These are phyloP conservation scores for Potorous gilbertii DNA, from an alignment of 2,797 vertebrate species.

Conservation along the genomic window DNA sequence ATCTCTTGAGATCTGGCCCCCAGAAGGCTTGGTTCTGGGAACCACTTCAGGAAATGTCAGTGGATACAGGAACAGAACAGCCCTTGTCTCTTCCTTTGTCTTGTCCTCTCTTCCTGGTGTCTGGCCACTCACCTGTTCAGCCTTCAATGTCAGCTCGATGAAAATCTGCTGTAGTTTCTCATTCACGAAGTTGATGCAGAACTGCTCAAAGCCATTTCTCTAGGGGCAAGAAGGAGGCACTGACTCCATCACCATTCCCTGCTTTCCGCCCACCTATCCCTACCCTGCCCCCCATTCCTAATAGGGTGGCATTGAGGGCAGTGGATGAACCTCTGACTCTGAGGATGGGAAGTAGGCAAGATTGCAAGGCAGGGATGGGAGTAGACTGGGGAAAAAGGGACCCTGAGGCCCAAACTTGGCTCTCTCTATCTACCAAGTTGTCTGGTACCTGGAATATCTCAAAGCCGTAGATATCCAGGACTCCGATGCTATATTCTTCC, in stretches of 20 bases:
- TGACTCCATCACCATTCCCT: neutral
- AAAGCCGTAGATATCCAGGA: slow-evolving; percentile 98
- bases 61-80: neutral
- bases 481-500: slow-evolving; percentile 95
- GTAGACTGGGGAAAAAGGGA: neutral
- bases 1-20: neutral
- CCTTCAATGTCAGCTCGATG: slow-evolving; percentile 97
- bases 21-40: neutral
- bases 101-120: accelerated
- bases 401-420: neutral
- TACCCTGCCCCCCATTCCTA: neutral
- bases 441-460: slow-evolving; percentile 96
- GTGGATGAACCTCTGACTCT: neutral
- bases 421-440: neutral
- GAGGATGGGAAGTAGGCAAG: neutral
- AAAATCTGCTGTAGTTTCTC: slow-evolving; percentile 99
- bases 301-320: neutral
- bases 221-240: slow-evolving; percentile 73
- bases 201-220: slow-evolving; percentile 99
- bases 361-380: neutral
- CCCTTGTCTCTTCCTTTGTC: neutral
- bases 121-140: slow-evolving; percentile 91
- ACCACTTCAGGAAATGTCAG: neutral
- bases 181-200: slow-evolving; percentile 99
- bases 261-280: neutral